phyloP scores from a whole-genome alignment of 2,888 invertebrate genomes.

The Lysandra bellargus region DNA sequence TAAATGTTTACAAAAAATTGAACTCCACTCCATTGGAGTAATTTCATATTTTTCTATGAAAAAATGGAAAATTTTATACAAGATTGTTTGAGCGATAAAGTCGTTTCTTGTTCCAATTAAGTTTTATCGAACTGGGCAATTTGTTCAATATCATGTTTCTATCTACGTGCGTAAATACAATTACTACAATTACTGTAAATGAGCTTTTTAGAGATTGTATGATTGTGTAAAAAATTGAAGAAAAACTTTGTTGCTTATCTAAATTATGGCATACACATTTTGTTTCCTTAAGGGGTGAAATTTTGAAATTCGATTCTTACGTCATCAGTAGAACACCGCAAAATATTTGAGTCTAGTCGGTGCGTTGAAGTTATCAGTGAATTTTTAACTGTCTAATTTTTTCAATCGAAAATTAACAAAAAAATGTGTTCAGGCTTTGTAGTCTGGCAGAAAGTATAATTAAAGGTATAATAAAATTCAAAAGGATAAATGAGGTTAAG shows the following conservation, averaged over 20 bases:
- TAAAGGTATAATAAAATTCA: conserved; percentile 23
- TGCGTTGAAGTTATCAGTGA: too few species aligned
- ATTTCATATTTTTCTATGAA: background rate
- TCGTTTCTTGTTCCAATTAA: conserved; percentile 21
- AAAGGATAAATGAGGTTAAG: conserved; percentile 27
- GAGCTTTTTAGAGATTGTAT: background rate
- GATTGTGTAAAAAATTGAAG: background rate
- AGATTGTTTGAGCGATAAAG: conserved; percentile 1
- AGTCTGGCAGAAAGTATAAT: conserved; percentile 8
- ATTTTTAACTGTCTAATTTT: background rate
- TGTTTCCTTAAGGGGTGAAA: background rate
- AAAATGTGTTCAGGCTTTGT: background rate
- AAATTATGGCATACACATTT: background rate
- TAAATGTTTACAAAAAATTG: too few species aligned
- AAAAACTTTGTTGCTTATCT: background rate
- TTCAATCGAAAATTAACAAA: background rate
- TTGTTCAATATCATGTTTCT: background rate
- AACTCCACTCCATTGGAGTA: background rate
- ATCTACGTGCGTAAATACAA: conserved; percentile 2
- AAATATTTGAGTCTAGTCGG: background rate
- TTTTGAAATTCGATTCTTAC: background rate
- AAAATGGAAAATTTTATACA: conserved; percentile 2
- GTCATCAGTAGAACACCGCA: background rate
- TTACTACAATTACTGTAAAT: background rate
- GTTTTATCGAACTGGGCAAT: conserved; percentile 18